A percentile compares a stretch with the other conserved stretches of the same genome.
These are phyloP conservation scores for Nematolebias whitei DNA, from an alignment of 2,113 vertebrate species.

Conservation along the genomic window DNA sequence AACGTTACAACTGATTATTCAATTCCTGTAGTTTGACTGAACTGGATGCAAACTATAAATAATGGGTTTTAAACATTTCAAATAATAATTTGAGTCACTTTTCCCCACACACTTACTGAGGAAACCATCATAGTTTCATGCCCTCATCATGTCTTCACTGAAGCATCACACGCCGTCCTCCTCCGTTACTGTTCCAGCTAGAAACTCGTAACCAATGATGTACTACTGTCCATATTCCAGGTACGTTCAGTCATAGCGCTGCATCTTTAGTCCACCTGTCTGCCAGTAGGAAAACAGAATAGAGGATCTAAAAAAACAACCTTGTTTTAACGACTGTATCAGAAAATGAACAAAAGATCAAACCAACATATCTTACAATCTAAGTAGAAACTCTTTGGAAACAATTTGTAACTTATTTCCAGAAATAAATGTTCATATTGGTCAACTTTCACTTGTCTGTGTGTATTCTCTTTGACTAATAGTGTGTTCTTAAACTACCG, in stretches of 20 bases:
- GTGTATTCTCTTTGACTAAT: slow-evolving; percentile 2
- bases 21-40: not conserved
- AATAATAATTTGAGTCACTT: not conserved
- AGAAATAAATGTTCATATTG: slow-evolving; percentile 86
- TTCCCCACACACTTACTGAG: too few relatives aligned
- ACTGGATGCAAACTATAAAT: not conserved
- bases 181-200: slow-evolving; percentile 58
- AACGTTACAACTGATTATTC: not conserved
- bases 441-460: slow-evolving; percentile 58
- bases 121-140: not conserved
- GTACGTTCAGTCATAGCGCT: slow-evolving; percentile 55
- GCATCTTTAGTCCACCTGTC: slow-evolving; percentile 63
- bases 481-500: too few relatives aligned
- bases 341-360: slow-evolving; percentile 60
- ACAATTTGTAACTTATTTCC: slow-evolving; percentile 84
- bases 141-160: slow-evolving; percentile 18
- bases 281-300: slow-evolving; percentile 70
- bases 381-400: slow-evolving; percentile 80
- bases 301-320: slow-evolving; percentile 49
- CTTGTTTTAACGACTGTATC: slow-evolving; percentile 71
- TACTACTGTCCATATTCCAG: slow-evolving; percentile 48
- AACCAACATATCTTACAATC: slow-evolving; percentile 72
- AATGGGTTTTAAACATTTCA: not conserved
- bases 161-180: slow-evolving; percentile 35
- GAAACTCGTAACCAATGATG: slow-evolving; percentile 52